Base-by-base conservation (phyloP, 2,888 invertebrate genomes). In the Schizaphis graminum region DNA sequence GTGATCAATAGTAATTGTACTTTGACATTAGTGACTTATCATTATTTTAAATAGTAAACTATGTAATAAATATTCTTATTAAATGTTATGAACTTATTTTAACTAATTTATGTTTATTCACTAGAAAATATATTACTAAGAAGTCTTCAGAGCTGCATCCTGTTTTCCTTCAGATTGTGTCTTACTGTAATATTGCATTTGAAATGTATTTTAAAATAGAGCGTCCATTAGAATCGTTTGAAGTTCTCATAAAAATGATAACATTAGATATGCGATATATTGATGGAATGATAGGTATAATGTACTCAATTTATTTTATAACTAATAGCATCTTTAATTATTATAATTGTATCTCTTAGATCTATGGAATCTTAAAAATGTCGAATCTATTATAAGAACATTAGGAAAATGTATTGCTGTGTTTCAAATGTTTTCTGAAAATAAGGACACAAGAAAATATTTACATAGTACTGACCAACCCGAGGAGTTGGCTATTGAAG, bases 121-220 rank as follows among this genome's bases (percentile, higher is more conserved):
- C 53, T 92, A 96, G 96, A 87, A 98, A 97, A 95, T 96, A 97
- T 3, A 96, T 97, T 35, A 95, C 97, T 41, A 97, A 97, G 95
- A 96, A 97, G 24, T 97, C 97, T 91, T 97, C 97, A 95, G 16
- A 87, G 35, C 21, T 21, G 0, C 3, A 35, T 77, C 35, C 35
- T 77, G 16, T 21, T 77, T 77, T 77, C 2, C 21, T 3, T 41
- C 35, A 77, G 77, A 41, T 21, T 21, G 35, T 11, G 8, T 95
- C 96, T 28, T 97, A 98, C 96, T 98, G 98, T 96, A 97, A 97
- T 95, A 97, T 97, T 95, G 97, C 98, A 0, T 96, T 97, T 0
- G 97, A 97, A 95, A 96, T 97, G 95, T 97, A 97, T 95, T 96
- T 97, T 49, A 95, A 96, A 26, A 96, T 98, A 0, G 97, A 97